Evolutionary conservation across 2,888 invertebrate genomes (phyloP), one percentile per base, ranked within the genome.

Genomic region (Embidobia sp.): DNA sequence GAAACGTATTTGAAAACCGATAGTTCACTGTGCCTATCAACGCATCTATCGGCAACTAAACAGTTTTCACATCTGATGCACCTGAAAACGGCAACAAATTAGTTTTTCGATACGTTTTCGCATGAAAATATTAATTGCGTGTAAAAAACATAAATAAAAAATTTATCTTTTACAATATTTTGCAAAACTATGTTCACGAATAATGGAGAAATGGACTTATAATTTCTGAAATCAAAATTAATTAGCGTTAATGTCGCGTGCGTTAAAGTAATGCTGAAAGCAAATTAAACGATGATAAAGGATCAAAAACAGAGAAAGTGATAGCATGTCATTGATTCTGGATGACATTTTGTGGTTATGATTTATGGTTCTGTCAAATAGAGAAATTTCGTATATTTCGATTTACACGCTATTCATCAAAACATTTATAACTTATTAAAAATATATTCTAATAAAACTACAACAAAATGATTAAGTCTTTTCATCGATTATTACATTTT

Each of bases 241-340:
- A 66, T 53, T 44, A 53, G 27, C 22, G 11, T 5, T 51, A 42
- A 64, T 42, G 26, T 42, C 19, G 19, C 8, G 26, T 15, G 4
- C 6, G 3, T 37, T 15, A 37, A 63, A 66, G 53, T 66, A 22
- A 27, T 44, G 33, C 44, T 29, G 11, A 44, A 44, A 64, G 51
- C 64, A 42, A 18, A 42, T 64, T 64, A 64, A 64, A 42, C 15
- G 51, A 44, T 51, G 42, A 51, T 27, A 26, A 49, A 51, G 33
- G 19, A 51, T 29, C 31, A 40, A 31, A 42, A 64, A 51, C 19
- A 4, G 33, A 51, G 53, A 53, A 66, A 66, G 37, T 66, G 44
- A 51, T 46, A 37, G 35, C 35, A n/a, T 44, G 51, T 66, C 53
- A 51, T 18, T 31, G 66, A 33, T 51, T 29, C 10, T 42, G 11